These are phyloP conservation scores for Clamator glandarius DNA, from an alignment of 2,797 vertebrate genomes.

Conservation along the genomic window DNA sequence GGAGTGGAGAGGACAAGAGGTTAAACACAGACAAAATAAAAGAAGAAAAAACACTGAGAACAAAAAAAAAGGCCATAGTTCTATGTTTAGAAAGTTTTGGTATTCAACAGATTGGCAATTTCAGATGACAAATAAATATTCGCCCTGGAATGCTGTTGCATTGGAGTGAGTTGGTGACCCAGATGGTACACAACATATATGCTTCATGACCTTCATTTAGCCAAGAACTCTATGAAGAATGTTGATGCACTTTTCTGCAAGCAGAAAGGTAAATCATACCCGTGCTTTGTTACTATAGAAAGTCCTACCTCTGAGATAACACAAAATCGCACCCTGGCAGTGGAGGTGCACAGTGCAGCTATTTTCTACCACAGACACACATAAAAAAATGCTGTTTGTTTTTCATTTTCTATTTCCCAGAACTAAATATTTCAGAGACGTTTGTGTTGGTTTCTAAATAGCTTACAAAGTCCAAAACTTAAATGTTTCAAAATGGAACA, in stretches of 20 bases:
- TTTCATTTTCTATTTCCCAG: constrained; percentile 44
- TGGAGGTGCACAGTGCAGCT: neutral
- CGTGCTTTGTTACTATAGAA: neutral
- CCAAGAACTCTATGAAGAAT: neutral
- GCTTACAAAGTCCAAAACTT: constrained; percentile 21
- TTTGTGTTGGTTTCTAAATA: constrained; percentile 60
- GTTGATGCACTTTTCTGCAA: neutral
- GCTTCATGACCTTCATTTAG: neutral
- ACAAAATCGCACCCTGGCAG: neutral
- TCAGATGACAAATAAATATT: neutral
- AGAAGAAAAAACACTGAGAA: neutral
- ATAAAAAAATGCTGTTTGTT: neutral
- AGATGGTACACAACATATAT: neutral
- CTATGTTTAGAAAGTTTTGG: neutral
- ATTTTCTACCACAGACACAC: neutral
- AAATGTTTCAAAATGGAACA: constrained; percentile 37
- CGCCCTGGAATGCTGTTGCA: neutral
- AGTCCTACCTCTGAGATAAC: neutral
- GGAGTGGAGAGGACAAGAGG: neutral
- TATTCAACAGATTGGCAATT: neutral
- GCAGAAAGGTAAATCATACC: neutral
- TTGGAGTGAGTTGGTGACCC: neutral
- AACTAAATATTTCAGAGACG: constrained; percentile 25
- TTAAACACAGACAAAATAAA: neutral
- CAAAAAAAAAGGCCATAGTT: neutral